Evolutionary conservation across 2,888 invertebrate species (phyloP).

Genomic region (Metellina segmentata): DNA sequence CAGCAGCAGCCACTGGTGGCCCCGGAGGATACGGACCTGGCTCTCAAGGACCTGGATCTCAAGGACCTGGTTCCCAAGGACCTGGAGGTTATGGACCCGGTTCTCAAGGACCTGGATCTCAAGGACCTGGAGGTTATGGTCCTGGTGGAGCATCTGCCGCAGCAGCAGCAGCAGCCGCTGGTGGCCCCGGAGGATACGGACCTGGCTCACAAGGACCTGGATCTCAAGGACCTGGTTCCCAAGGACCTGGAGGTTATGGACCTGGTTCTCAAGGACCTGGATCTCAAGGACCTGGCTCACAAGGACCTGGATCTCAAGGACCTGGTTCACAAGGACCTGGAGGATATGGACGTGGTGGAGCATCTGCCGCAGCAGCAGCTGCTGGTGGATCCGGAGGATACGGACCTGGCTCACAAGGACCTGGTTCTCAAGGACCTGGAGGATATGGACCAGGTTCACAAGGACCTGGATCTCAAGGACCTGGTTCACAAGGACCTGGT

Average conservation of each 20-base stretch:
- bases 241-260: not conserved
- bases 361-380: too few species aligned
- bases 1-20: not conserved
- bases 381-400: too few species aligned
- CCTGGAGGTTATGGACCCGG: not conserved
- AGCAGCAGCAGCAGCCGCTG: not conserved
- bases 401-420: too few species aligned
- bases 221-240: not conserved
- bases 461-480: not conserved
- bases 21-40: not conserved
- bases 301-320: conserved; percentile 12
- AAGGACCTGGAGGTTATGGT: not conserved
- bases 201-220: not conserved
- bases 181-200: not conserved
- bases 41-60: not conserved
- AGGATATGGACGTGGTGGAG: not conserved
- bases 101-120: not conserved
- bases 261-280: not conserved
- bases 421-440: too few species aligned
- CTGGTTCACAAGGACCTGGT: not conserved
- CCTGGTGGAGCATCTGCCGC: not conserved
- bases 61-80: not conserved
- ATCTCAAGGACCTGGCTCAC: conserved; percentile 7
- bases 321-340: conserved; percentile 13
- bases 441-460: not conserved